Conservation (phyloP, 2,888 invertebrate species). For the Nebria brevicollis region DNA sequence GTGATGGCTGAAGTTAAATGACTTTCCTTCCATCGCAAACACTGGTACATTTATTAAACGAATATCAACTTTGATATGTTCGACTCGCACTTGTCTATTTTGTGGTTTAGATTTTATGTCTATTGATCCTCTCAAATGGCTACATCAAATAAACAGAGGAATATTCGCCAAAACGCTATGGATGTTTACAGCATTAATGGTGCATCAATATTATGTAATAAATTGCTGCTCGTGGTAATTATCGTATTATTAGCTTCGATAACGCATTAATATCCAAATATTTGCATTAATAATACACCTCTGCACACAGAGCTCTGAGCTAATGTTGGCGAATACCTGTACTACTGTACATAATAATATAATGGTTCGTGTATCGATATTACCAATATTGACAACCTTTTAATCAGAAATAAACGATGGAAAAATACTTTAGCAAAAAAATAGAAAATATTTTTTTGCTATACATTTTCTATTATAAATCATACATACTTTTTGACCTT, state of each 20-base stretch:
- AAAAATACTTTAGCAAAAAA: too few relatives aligned
- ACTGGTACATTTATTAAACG: not conserved
- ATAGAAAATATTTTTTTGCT: too few relatives aligned
- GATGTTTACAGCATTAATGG: not conserved
- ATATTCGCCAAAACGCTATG: too few relatives aligned
- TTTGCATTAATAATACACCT: slow-evolving; percentile 33
- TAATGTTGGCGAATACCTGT: not conserved
- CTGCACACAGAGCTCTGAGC: not conserved
- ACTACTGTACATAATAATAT: not conserved
- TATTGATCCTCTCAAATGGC: too few relatives aligned
- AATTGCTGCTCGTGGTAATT: slow-evolving; percentile 21
- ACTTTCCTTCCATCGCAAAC: not conserved
- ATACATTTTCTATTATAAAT: too few relatives aligned
- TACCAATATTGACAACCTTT: not conserved
- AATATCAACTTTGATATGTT: not conserved
- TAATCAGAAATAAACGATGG: not conserved
- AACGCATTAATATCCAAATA: slow-evolving; percentile 36
- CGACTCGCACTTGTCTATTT: not conserved
- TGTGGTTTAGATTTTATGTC: too few relatives aligned
- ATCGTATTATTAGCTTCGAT: slow-evolving; percentile 30
- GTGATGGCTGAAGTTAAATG: slow-evolving; percentile 7
- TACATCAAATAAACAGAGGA: too few relatives aligned
- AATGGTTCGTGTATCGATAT: not conserved
- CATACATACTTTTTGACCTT: too few relatives aligned
- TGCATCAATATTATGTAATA: not conserved